A percentile compares a stretch with the other conserved stretches of the same genome.
These are phyloP conservation scores for Drosophila guanche DNA, from an alignment of 1,140 invertebrate genomes.

Conservation along the genomic window DNA sequence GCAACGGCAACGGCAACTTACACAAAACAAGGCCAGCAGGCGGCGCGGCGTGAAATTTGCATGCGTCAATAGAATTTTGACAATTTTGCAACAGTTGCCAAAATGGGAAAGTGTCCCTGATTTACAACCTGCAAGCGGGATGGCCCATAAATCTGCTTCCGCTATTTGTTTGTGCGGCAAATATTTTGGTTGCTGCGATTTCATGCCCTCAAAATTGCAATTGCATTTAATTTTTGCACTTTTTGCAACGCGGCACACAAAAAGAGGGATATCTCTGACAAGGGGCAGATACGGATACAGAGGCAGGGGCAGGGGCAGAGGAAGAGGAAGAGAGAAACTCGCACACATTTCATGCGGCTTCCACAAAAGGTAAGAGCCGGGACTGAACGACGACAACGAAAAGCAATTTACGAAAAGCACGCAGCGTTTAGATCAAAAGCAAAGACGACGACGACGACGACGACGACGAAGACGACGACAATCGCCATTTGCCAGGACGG, in stretches of 20 bases:
- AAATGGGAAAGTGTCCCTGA: constrained; percentile 42
- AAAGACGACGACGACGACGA: constrained; percentile 48
- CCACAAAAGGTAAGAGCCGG: constrained; percentile 70
- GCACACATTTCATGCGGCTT: constrained; percentile 82
- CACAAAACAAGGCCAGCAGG: constrained; percentile 51
- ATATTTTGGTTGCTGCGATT: constrained; percentile 79
- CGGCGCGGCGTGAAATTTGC: constrained; percentile 69
- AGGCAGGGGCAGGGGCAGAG: not conserved
- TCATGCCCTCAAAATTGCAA: constrained; percentile 71
- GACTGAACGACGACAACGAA: constrained; percentile 70
- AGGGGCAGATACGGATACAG: constrained; percentile 6
- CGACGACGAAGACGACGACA: constrained; percentile 49
- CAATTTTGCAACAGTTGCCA: constrained; percentile 62
- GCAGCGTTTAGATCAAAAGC: constrained; percentile 81
- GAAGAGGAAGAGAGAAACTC: constrained; percentile 56
- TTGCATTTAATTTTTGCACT: constrained; percentile 64
- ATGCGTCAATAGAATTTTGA: constrained; percentile 67
- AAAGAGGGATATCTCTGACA: not conserved
- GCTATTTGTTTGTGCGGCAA: constrained; percentile 53
- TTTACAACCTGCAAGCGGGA: constrained; percentile 56
- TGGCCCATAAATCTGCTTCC: constrained; percentile 58
- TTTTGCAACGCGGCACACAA: constrained; percentile 37
- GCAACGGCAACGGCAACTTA: too few relatives aligned
- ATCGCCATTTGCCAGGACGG: constrained; percentile 60
- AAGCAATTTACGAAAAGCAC: constrained; percentile 81